Conservation (phyloP, 2,797 vertebrate genomes). For the Merluccius polli region DNA sequence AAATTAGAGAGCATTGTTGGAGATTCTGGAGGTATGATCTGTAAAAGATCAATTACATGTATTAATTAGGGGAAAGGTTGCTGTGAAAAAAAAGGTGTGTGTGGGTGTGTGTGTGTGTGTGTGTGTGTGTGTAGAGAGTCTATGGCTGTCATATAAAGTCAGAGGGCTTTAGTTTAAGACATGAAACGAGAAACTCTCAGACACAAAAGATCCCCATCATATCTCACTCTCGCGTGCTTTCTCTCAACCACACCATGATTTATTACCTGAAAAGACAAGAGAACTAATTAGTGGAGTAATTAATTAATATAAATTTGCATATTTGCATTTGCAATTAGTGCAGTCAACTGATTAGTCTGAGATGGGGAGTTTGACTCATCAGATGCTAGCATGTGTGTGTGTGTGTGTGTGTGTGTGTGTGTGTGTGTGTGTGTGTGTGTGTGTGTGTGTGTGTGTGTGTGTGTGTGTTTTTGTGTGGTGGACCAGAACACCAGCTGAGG, state of each 20-base stretch:
- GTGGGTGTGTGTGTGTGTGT: not conserved
- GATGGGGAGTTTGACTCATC: conserved; percentile 99
- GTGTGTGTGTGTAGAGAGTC: not conserved
- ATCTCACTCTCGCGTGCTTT: conserved; percentile 81
- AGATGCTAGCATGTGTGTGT: conserved; percentile 73
- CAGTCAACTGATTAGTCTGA: conserved; percentile 99
- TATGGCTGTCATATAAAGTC: conserved; percentile 19
- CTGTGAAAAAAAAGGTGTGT: conserved; percentile 33
- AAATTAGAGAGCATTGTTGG: conserved; percentile 46
- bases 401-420: conserved; percentile 42
- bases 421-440: conserved; percentile 26
- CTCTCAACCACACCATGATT: conserved; percentile 95
- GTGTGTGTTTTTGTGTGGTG: conserved; percentile 29
- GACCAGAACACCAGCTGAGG: conserved; percentile 73
- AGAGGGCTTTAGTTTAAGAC: conserved; percentile 19
- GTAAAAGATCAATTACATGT: conserved; percentile 51
- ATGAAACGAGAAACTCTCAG: conserved; percentile 42
- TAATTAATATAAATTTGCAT: conserved; percentile 99
- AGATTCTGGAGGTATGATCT: conserved; percentile 39
- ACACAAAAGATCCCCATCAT: conserved; percentile 69
- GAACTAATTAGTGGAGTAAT: conserved; percentile 99
- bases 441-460: conserved; percentile 21
- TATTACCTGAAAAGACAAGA: conserved; percentile 99
- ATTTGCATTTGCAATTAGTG: conserved; percentile 99
- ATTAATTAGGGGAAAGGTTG: conserved; percentile 37